These are phyloP conservation scores for Ennomos fuscantarius DNA, from an alignment of 2,888 invertebrate species.

Conservation along the genomic window DNA sequence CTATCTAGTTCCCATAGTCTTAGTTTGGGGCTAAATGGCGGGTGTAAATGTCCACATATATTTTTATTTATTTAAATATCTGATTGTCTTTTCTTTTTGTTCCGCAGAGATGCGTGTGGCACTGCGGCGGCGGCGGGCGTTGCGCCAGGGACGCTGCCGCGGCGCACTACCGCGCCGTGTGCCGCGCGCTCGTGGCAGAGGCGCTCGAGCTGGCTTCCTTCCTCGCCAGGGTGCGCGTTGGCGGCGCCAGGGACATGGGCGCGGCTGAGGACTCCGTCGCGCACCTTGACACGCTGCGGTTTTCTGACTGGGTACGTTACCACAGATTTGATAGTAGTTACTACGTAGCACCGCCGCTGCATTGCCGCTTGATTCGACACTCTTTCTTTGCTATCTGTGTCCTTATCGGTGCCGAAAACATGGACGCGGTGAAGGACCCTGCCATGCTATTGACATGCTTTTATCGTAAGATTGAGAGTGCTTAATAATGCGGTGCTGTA, in stretches of 20 bases:
- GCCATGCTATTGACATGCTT: too few species aligned
- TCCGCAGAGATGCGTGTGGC: constrained; percentile 76
- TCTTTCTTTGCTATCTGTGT: too few species aligned
- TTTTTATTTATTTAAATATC: background rate
- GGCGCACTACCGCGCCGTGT: constrained; percentile 95
- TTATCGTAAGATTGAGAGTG: too few species aligned
- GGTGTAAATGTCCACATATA: too few species aligned
- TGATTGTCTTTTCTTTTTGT: background rate
- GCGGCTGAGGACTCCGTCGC: constrained; percentile 87
- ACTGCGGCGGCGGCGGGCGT: constrained; percentile 76
- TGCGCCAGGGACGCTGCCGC: constrained; percentile 86
- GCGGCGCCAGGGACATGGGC: constrained; percentile 87
- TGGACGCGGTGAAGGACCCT: too few species aligned
- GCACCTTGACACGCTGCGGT: constrained; percentile 92
- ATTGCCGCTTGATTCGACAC: too few species aligned
- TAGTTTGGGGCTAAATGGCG: too few species aligned
- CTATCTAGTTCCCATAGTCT: too few species aligned
- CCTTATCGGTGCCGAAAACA: too few species aligned
- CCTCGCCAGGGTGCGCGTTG: constrained; percentile 91
- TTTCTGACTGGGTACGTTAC: constrained; percentile 94
- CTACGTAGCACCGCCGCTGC: too few species aligned
- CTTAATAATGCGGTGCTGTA: too few species aligned
- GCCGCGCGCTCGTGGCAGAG: constrained; percentile 96
- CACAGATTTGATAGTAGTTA: too few species aligned
- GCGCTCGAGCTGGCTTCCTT: constrained; percentile 95